Conservation (phyloP, 2,797 vertebrate species). For the Falco berigora region DNA sequence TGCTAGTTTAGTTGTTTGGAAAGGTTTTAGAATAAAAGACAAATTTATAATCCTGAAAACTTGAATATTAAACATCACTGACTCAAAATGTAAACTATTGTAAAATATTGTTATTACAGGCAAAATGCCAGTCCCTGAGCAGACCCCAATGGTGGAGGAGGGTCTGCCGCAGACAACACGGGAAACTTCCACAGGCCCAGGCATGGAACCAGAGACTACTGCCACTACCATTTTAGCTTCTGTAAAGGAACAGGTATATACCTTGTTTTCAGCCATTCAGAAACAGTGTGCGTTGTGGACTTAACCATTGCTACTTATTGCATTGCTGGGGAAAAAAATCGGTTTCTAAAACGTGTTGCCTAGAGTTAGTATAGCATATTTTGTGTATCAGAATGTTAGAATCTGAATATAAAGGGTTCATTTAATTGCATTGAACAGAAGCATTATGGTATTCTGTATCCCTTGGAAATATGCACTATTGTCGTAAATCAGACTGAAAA, state of each 20-base stretch:
- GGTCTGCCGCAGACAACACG: slow-evolving; percentile 80
- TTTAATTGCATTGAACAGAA: slow-evolving; percentile 52
- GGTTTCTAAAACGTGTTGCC: slow-evolving; percentile 27
- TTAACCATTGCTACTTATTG: rapidly evolving
- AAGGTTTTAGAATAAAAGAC: not conserved
- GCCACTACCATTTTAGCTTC: slow-evolving; percentile 96
- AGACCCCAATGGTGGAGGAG: slow-evolving; percentile 85
- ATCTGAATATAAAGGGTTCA: slow-evolving; percentile 21
- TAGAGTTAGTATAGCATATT: not conserved
- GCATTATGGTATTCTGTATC: slow-evolving; percentile 40
- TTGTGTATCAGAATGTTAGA: not conserved
- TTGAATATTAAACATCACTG: not conserved
- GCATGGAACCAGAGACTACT: slow-evolving; percentile 87
- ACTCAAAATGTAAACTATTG: slow-evolving; percentile 30
- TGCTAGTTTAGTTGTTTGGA: not conserved
- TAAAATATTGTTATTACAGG: slow-evolving; percentile 72
- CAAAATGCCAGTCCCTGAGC: slow-evolving; percentile 94
- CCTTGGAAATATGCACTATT: slow-evolving; percentile 18
- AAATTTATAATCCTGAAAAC: not conserved
- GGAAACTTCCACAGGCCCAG: slow-evolving; percentile 77
- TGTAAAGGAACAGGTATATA: slow-evolving; percentile 92
- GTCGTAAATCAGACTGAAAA: not conserved
- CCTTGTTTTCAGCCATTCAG: not conserved
- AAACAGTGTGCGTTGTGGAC: not conserved
- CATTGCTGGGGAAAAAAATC: not conserved